Conservation (phyloP, 2,113 vertebrate genomes). For the Rissa tridactyla region DNA sequence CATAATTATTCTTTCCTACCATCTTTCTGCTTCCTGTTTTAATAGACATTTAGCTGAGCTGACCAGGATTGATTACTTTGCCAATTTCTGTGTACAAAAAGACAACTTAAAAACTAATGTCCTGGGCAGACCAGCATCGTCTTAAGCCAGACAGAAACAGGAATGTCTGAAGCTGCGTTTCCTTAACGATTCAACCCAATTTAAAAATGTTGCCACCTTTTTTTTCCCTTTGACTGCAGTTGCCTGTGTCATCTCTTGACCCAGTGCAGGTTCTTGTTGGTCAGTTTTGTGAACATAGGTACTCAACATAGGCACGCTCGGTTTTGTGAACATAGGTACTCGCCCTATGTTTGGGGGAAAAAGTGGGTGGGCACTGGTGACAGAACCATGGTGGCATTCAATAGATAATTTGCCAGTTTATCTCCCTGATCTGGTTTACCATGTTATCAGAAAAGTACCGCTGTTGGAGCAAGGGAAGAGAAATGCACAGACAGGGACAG, state of each 20-base stretch:
- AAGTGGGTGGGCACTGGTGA: no score
- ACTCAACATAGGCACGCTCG: no score
- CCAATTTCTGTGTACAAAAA: background rate
- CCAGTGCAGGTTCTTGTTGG: background rate
- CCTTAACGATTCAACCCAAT: background rate
- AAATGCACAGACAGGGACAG: background rate
- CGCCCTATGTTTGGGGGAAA: accelerated
- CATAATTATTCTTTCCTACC: background rate
- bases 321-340: background rate
- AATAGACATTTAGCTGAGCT: background rate
- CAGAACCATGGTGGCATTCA: background rate
- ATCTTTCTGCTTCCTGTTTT: background rate
- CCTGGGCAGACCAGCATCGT: background rate
- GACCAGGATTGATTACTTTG: background rate
- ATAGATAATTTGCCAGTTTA: background rate
- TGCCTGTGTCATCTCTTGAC: background rate
- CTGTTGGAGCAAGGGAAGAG: background rate
- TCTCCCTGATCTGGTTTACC: background rate
- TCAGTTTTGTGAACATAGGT: no score
- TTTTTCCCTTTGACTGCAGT: background rate
- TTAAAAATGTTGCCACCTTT: background rate
- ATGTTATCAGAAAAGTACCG: background rate
- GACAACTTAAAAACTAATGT: background rate
- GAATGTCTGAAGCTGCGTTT: background rate
- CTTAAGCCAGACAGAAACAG: background rate